Conservation (phyloP, 2,888 invertebrate genomes). For the Lycophotia porphyrea region DNA sequence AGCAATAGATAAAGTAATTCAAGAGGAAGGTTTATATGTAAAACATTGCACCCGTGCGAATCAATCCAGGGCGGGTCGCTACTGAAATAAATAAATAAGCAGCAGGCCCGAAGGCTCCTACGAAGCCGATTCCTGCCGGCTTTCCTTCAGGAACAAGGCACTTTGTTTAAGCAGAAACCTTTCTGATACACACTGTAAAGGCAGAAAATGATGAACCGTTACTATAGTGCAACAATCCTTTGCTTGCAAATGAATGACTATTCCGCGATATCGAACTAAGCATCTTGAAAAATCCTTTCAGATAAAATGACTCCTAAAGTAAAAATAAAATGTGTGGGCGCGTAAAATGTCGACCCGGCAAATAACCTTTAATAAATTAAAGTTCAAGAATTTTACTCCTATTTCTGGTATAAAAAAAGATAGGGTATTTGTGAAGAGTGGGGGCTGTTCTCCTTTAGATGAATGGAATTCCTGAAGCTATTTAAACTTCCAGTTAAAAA, state of each 20-base stretch:
- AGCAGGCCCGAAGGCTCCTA: too few species aligned
- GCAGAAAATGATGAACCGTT: too few species aligned
- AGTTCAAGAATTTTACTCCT: not conserved
- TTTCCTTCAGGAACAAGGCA: too few species aligned
- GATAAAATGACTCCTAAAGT: not conserved
- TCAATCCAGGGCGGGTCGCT: too few species aligned
- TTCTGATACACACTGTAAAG: too few species aligned
- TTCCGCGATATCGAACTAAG: not conserved
- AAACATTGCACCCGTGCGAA: too few species aligned
- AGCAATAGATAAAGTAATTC: too few species aligned
- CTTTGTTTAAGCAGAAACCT: too few species aligned
- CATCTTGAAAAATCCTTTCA: not conserved
- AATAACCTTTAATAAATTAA: not conserved
- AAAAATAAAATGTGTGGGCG: not conserved
- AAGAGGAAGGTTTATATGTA: too few species aligned
- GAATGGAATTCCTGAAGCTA: not conserved
- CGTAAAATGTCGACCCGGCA: not conserved
- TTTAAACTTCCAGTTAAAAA: not conserved
- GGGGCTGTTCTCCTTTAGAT: not conserved
- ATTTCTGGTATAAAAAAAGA: not conserved
- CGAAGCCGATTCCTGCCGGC: too few species aligned
- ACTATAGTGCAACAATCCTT: too few species aligned
- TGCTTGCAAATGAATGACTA: not conserved
- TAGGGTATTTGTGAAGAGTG: not conserved
- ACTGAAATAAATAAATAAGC: too few species aligned